Evolutionary conservation across 2,113 vertebrate species (phyloP), one percentile per base, ranked within the genome.

Genomic region (Chaetodon auriga): DNA sequence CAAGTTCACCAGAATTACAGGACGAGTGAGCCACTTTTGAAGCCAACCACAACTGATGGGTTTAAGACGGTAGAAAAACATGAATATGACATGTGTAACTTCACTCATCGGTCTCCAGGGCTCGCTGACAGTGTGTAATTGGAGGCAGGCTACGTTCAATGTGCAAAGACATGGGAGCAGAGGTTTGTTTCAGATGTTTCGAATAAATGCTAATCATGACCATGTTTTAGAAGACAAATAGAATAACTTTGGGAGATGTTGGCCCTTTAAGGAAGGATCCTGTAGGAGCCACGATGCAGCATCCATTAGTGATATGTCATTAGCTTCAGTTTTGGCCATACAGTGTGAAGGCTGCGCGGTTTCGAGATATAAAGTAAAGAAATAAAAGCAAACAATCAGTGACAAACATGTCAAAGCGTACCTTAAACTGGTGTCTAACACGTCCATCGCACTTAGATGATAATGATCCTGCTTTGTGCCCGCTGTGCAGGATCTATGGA

Each of bases 381-480:
- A 46, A 54, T 41, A 12, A 23, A 9, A 71, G 30, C 1, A 11
- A 71, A 55, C 0, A n/a, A n/a, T n/a, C n/a, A n/a, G n/a, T n/a
- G n/a, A n/a, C n/a, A n/a, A n/a, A n/a, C n/a, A n/a, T n/a, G n/a
- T n/a, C n/a, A n/a, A 62, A 74, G 46, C 53, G 35, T 61, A 62
- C 13, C 19, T 60, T 68, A 51, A 62, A 46, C 13, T 46, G 19
- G n/a, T 61, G 25, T 72, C 30, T 41, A 51, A 63, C 53, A 54
- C 13, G 10, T 58, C 65, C 30, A 21, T 51, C 2, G 0, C 35
- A 38, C 46, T 66, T 14, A 58, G 71, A 51, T 76, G 51, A 49
- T 84, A 79, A 75, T 73, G 30, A 74, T 49, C 43, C 60, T 64
- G n/a, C 58, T 49, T 53, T 85, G 72, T 79, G 58, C 23, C 23